Evolutionary conservation across 1,140 invertebrate species (phyloP).

Genomic region (Caenorhabditis remanei): DNA sequence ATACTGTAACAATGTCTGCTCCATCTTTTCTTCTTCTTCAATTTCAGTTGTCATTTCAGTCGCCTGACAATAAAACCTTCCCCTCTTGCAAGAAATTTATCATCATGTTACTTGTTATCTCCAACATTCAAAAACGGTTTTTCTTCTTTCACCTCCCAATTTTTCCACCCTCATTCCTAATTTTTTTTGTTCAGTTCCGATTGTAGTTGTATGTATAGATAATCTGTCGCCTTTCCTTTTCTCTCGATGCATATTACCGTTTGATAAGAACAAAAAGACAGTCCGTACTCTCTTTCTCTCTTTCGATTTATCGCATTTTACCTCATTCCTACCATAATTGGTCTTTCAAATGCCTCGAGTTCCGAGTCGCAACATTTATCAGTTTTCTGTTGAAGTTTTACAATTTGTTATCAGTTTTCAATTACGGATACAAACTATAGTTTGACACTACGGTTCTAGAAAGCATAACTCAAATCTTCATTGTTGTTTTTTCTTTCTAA

Average conservation of each 20-base stretch:
- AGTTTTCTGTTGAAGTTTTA: not conserved
- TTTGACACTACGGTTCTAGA: not conserved
- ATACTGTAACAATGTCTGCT: not conserved
- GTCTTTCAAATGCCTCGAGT: not conserved
- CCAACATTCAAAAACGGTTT: not conserved
- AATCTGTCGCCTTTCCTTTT: not conserved
- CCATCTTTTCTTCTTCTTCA: not conserved
- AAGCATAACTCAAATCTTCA: not conserved
- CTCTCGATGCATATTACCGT: not conserved
- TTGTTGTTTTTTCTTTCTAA: not conserved
- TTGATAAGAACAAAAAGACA: not conserved
- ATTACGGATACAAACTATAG: not conserved
- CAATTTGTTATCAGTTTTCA: not conserved
- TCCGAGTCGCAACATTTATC: not conserved
- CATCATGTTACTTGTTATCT: not conserved
- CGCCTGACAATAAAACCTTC: not conserved
- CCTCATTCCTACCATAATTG: slow-evolving; percentile 46
- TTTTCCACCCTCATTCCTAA: not conserved
- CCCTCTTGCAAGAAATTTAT: not conserved
- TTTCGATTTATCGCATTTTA: slow-evolving; percentile 11
- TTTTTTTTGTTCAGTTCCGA: not conserved
- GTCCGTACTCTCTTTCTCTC: not conserved
- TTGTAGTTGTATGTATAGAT: not conserved
- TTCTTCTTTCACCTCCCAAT: not conserved
- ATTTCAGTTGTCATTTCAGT: not conserved